Evolutionary conservation across 2,113 vertebrate genomes (phyloP).

Genomic region (Ictalurus furcatus): DNA sequence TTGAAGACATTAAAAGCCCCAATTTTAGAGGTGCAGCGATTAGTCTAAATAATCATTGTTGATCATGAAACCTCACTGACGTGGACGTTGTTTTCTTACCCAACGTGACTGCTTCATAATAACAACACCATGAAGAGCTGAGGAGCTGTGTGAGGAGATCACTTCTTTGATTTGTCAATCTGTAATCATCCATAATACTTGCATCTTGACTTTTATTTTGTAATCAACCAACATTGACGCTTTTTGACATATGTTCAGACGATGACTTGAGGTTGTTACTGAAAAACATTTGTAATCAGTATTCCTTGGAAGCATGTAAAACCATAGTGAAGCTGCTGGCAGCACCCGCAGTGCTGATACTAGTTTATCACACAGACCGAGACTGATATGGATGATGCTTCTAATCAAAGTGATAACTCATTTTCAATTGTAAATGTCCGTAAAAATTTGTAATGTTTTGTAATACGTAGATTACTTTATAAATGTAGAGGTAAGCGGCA

Average conservation of each 20-base stretch:
- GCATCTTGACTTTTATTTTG: too few relatives aligned
- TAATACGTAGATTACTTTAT: neutral
- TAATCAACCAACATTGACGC: too few relatives aligned
- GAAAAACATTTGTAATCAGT: neutral
- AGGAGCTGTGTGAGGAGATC: too few relatives aligned
- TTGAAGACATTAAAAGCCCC: neutral
- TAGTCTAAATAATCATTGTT: neutral
- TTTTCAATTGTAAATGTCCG: neutral
- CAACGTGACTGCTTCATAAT: neutral
- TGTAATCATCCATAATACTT: too few relatives aligned
- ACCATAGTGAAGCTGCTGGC: neutral
- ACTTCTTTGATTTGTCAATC: too few relatives aligned
- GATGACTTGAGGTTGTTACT: too few relatives aligned
- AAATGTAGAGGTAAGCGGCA: neutral
- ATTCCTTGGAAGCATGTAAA: neutral
- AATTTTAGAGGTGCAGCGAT: neutral
- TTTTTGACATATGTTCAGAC: too few relatives aligned
- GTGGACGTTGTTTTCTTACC: neutral
- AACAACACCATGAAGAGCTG: too few relatives aligned
- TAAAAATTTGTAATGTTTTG: neutral
- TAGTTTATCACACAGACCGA: neutral
- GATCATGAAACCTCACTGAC: neutral
- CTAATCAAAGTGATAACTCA: neutral
- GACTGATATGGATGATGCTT: neutral
- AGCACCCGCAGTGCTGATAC: neutral